Base-by-base conservation (phyloP, 1,140 invertebrate species). In the Matsumurasca onukii region DNA sequence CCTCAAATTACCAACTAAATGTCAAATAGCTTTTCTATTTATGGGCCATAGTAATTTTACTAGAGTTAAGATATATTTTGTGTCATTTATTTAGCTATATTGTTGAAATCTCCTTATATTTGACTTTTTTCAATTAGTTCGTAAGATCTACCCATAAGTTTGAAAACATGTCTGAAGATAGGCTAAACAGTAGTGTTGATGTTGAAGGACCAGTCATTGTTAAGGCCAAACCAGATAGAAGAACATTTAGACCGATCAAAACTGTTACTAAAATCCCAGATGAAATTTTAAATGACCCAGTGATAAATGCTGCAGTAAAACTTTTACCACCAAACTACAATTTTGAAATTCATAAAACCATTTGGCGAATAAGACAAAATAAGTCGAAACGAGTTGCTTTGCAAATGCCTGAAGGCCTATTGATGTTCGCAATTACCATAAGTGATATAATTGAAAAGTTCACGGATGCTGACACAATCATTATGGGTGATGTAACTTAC, bases 401-500 rank as follows among this genome's bases (percentile, higher is more conserved):
- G 13, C 98, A 99, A 82, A 91, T 99, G 86, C 98, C 98, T 1
- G 98, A 99, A 88, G 98, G 92, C 69, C 73, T 93, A 22, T 82
- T 98, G 34, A 84, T 99, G 78, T 99, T 93, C 85, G 89, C 97
- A 0, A 94, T 95, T 73, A 90, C 92, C 31, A 91, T 99, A 72
- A 89, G 92, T 66, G 95, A 99, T 79, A 98, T 99, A 69, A 89
- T 99, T 68, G 90, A 96, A 81, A 86, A 69, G 27, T 98, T 98
- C 78, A 97, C 95, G 15, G 86, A 87, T 55, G 94, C 92, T 29
- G 95, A 99, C 69, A 91, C 91, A n/a, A 86, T 99, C 17, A 98
- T 99, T 70, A 95, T 99, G 94, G 97, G 95, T 15, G 98, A 99
- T 84, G 93, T 97, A 0, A 98, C 96, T 1, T 99, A 99, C 80